Conservation (phyloP, 1,140 invertebrate genomes). For the Saccostrea glomerata region DNA sequence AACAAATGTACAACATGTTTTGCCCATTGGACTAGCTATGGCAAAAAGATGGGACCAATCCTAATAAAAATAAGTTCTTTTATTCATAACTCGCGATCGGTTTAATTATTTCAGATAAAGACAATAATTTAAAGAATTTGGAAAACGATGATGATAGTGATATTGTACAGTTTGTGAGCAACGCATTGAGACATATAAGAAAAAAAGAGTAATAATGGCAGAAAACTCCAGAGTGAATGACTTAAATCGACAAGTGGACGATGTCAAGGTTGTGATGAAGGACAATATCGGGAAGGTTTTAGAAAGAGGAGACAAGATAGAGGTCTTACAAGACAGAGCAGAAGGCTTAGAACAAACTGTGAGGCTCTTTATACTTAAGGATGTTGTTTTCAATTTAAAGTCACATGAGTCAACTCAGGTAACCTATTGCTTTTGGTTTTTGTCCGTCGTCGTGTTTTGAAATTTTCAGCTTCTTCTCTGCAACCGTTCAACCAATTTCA, state of each 20-base stretch:
- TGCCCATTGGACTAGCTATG: no score
- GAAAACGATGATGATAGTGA: background rate
- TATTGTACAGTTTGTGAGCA: background rate
- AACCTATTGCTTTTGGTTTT: no score
- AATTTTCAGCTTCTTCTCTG: no score
- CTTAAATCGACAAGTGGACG: conserved; percentile 46
- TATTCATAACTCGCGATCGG: no score
- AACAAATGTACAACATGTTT: no score
- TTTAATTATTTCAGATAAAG: background rate
- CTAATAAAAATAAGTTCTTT: no score
- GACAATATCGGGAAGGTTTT: conserved; percentile 55
- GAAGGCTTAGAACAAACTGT: conserved; percentile 13
- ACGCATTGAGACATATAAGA: background rate
- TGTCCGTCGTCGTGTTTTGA: no score
- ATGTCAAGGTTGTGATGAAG: conserved; percentile 52
- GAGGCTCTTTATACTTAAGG: background rate
- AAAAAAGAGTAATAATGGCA: background rate
- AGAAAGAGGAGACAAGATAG: conserved; percentile 50
- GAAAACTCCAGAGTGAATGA: background rate
- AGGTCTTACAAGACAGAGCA: conserved; percentile 36
- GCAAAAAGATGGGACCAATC: no score
- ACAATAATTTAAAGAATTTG: background rate
- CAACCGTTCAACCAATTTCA: no score
- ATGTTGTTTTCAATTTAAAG: background rate
- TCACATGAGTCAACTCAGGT: no score